phyloP scores from a whole-genome alignment of 1,140 invertebrate genomes.

The Drosophila ercepeae region DNA sequence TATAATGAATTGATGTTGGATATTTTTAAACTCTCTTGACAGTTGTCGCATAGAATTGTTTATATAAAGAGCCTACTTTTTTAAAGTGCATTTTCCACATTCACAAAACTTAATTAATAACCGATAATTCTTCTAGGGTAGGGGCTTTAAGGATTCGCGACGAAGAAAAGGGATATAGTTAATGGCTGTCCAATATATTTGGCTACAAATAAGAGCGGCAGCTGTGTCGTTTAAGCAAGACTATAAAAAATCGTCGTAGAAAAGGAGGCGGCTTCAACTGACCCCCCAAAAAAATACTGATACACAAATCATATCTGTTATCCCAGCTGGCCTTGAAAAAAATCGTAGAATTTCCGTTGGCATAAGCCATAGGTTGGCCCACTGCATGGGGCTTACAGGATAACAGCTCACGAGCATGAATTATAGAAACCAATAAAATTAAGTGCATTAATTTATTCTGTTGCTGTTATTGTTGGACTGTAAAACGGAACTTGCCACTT shows the following conservation, averaged over 20 bases:
- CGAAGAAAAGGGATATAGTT: slow-evolving; percentile 47
- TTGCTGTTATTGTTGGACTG: slow-evolving; percentile 32
- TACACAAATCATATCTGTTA: slow-evolving; percentile 10
- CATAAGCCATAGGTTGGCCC: not conserved
- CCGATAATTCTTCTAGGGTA: slow-evolving; percentile 66
- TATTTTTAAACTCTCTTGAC: no score
- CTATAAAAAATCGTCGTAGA: slow-evolving; percentile 56
- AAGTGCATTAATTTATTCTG: slow-evolving; percentile 63
- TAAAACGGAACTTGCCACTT: slow-evolving; percentile 31
- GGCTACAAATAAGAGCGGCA: slow-evolving; percentile 36
- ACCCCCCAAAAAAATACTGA: not conserved
- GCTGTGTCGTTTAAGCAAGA: slow-evolving; percentile 42
- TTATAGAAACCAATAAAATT: slow-evolving; percentile 75
- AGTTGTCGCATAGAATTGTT: no score
- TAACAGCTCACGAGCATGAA: slow-evolving; percentile 58
- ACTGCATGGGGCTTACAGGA: slow-evolving; percentile 19
- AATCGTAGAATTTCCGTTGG: not conserved
- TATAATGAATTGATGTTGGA: no score
- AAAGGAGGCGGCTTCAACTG: slow-evolving; percentile 10
- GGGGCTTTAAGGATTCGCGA: slow-evolving; percentile 27
- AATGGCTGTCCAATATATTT: slow-evolving; percentile 75
- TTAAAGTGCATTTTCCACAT: not conserved
- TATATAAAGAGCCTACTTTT: no score
- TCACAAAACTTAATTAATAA: slow-evolving; percentile 73
- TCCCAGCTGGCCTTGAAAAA: slow-evolving; percentile 32